phyloP scores from a whole-genome alignment of 2,113 vertebrate species.

The Anolis carolinensis region DNA sequence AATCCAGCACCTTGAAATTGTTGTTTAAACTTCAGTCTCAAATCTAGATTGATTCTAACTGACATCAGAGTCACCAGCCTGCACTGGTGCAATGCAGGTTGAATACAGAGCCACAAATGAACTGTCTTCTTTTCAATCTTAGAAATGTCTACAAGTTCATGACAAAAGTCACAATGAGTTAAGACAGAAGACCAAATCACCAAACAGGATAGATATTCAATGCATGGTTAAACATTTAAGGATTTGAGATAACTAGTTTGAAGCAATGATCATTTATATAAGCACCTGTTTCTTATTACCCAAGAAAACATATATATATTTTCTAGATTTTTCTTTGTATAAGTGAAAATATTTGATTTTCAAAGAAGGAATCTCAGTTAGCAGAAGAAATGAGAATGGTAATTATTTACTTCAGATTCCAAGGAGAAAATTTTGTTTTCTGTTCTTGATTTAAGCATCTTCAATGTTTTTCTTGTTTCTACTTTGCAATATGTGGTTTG shows the following conservation, averaged over 20 bases:
- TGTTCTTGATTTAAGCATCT: neutral
- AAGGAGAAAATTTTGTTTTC: neutral
- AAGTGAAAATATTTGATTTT: too few relatives aligned
- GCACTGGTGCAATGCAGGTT: too few relatives aligned
- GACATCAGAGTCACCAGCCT: too few relatives aligned
- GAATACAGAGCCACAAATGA: too few relatives aligned
- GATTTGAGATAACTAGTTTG: too few relatives aligned
- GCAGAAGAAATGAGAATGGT: neutral
- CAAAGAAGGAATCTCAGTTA: neutral
- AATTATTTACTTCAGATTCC: neutral
- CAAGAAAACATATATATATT: neutral
- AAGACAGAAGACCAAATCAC: neutral
- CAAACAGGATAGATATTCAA: neutral
- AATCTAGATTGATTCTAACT: too few relatives aligned
- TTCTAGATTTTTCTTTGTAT: too few relatives aligned
- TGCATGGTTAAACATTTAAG: neutral
- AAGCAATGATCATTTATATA: neutral
- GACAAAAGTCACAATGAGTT: too few relatives aligned
- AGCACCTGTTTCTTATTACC: neutral
- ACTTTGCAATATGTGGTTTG: neutral
- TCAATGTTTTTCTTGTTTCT: conserved; percentile 5
- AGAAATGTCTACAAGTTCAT: too few relatives aligned
- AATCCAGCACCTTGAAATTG: too few relatives aligned
- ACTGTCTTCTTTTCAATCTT: too few relatives aligned
- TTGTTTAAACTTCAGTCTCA: too few relatives aligned